These are phyloP conservation scores for Neolamprologus longior DNA, from an alignment of 2,113 vertebrate species.

Conservation along the genomic window DNA sequence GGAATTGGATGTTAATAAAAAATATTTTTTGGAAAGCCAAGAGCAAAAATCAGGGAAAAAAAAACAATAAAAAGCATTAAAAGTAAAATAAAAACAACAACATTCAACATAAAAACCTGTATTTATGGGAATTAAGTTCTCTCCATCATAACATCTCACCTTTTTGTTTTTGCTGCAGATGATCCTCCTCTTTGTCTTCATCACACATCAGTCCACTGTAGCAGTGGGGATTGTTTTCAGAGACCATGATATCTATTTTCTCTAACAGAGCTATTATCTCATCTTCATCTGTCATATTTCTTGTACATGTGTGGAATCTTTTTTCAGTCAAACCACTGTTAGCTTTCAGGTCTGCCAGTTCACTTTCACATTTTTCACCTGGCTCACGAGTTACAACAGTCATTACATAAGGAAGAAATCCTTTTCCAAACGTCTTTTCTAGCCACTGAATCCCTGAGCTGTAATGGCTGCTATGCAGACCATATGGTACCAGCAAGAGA, in stretches of 20 bases:
- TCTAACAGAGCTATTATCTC: background rate
- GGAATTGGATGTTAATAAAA: background rate
- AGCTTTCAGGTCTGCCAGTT: background rate
- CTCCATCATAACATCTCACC: background rate
- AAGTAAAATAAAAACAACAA: background rate
- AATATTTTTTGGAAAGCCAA: background rate
- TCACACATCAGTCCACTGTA: background rate
- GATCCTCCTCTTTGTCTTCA: background rate
- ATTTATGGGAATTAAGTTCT: background rate
- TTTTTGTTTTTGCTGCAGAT: background rate
- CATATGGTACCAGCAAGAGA: background rate
- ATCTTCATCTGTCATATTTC: background rate
- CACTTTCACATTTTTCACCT: background rate
- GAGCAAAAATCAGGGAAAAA: background rate
- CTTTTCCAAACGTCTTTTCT: background rate
- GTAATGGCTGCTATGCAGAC: background rate
- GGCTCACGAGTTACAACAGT: background rate
- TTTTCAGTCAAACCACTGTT: background rate
- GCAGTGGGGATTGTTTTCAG: background rate
- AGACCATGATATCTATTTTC: background rate
- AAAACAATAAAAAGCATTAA: background rate
- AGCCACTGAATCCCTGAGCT: background rate
- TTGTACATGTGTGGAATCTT: background rate
- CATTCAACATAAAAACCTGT: background rate
- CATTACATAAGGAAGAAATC: background rate